Conservation (phyloP, 2,113 vertebrate genomes). For the Gopherus flavomarginatus region DNA sequence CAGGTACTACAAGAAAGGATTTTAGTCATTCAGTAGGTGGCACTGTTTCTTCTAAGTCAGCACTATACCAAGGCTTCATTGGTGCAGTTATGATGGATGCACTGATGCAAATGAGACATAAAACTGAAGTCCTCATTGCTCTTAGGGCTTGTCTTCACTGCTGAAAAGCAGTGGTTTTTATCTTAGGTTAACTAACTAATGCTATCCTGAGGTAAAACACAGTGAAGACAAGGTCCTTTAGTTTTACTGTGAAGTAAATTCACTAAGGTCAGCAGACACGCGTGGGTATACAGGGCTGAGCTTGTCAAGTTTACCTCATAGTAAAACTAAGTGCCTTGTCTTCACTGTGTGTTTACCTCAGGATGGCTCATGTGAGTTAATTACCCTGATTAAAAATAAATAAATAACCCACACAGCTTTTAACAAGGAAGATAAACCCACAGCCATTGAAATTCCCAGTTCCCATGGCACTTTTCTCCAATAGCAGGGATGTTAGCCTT, state of each 20-base stretch:
- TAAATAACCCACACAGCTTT: not conserved
- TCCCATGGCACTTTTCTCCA: not conserved
- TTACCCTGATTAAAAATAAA: not conserved
- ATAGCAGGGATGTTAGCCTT: not conserved
- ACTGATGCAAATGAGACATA: fast-evolving
- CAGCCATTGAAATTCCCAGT: not conserved
- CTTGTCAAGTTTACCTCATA: no score
- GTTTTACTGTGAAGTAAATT: not conserved
- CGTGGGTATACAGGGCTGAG: no score
- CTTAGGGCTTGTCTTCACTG: fast-evolving
- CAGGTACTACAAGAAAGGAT: fast-evolving
- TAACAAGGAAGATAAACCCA: no score
- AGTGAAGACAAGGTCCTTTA: not conserved
- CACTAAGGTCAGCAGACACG: no score
- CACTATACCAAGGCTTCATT: fast-evolving
- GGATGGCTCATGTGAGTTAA: not conserved
- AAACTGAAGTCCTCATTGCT: not conserved
- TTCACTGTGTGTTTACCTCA: not conserved
- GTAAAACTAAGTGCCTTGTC: no score
- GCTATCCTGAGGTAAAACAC: not conserved
- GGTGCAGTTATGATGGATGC: fast-evolving
- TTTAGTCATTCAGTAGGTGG: not conserved
- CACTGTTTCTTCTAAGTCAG: not conserved
- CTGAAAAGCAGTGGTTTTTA: not conserved
- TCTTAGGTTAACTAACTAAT: not conserved